Evolutionary conservation across 53 echinoderm and acorn worm genomes (phyloP).

Genomic region (Arbacia lixula): DNA sequence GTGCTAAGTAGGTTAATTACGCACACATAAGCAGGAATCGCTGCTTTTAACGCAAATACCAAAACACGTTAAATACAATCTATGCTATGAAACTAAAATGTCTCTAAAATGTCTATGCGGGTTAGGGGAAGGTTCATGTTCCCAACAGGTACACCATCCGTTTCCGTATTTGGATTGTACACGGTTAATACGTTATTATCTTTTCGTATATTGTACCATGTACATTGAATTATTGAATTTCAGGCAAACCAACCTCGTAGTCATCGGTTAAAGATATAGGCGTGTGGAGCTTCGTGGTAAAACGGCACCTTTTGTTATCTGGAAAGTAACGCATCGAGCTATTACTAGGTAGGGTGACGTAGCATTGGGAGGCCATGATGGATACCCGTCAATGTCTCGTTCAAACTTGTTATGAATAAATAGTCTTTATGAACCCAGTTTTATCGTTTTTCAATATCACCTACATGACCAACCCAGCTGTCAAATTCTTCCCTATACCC

Average conservation of each 20-base stretch:
- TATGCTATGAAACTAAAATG: too few relatives aligned
- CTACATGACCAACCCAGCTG: conserved; percentile 12
- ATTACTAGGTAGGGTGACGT: conserved; percentile 81
- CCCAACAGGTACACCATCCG: background rate
- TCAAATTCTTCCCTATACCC: conserved; percentile 45
- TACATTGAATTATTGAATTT: conserved; percentile 30
- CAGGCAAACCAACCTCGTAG: conserved; percentile 20
- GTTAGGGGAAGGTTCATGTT: too few relatives aligned
- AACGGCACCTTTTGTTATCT: conserved; percentile 12
- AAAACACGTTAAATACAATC: too few relatives aligned
- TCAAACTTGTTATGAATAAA: too few relatives aligned
- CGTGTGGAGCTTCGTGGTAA: conserved; percentile 16
- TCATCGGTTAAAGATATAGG: conserved; percentile 6
- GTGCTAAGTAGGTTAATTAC: too few relatives aligned
- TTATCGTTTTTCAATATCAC: conserved; percentile 16
- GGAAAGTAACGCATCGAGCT: conserved; percentile 69
- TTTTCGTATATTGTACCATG: conserved; percentile 11
- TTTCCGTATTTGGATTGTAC: background rate
- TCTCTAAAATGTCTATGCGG: too few relatives aligned
- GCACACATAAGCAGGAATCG: too few relatives aligned
- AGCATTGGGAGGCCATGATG: conserved; percentile 67
- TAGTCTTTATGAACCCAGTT: too few relatives aligned
- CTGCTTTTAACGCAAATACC: too few relatives aligned
- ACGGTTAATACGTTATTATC: background rate
- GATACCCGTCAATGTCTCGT: too few relatives aligned